A percentile compares a stretch with the other conserved stretches of the same genome.
Conservation (phyloP, 2,888 invertebrate genomes). For the Chesias legatella region DNA sequence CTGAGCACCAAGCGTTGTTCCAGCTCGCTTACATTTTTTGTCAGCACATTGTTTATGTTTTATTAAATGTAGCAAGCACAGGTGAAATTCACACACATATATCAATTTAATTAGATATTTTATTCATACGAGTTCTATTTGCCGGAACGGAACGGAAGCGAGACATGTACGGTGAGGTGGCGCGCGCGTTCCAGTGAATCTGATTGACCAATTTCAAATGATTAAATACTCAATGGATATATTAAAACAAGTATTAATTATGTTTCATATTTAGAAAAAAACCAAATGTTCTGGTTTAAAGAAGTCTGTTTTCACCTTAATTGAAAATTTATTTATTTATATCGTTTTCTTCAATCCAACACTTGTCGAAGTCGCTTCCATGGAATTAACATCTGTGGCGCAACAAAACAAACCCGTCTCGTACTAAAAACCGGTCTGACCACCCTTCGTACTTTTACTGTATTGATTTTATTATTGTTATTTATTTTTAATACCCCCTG, state of each 20-base stretch:
- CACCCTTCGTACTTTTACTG: conserved; percentile 32
- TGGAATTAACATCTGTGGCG: conserved; percentile 16
- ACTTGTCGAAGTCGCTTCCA: conserved; percentile 10
- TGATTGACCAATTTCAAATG: conserved; percentile 40
- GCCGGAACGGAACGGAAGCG: conserved; percentile 47
- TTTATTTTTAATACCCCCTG: conserved; percentile 29
- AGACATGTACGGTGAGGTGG: conserved; percentile 38
- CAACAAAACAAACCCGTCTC: conserved; percentile 17
- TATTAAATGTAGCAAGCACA: background rate
- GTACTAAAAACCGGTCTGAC: conserved; percentile 29
- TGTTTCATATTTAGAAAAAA: no score
- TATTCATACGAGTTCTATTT: conserved; percentile 42
- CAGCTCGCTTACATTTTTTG: no score
- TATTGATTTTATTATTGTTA: conserved; percentile 42
- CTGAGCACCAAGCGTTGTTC: no score
- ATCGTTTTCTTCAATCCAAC: no score
- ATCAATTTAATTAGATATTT: conserved; percentile 34
- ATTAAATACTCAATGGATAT: no score
- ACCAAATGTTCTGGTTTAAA: no score
- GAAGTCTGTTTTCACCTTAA: no score
- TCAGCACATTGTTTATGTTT: no score
- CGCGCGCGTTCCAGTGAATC: conserved; percentile 32
- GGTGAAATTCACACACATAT: conserved; percentile 23
- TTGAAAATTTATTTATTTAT: no score
- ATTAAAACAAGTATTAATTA: no score